These are phyloP conservation scores for Xylocampa areola DNA, from an alignment of 2,888 invertebrate species.

Conservation along the genomic window DNA sequence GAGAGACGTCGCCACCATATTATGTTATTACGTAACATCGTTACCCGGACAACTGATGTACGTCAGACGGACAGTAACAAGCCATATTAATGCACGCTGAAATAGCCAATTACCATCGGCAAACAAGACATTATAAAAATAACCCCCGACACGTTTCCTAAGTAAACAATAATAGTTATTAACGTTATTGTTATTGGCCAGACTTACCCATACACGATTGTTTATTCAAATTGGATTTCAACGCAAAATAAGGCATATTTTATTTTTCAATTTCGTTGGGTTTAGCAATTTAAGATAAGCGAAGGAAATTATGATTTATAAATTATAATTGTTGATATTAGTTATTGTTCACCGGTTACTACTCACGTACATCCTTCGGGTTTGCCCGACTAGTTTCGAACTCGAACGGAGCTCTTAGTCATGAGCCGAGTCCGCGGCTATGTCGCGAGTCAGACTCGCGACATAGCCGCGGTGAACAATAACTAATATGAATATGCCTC, in stretches of 20 bases:
- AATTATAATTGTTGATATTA: too few relatives aligned
- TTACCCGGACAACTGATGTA: constrained; percentile 33
- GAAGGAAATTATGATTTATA: too few relatives aligned
- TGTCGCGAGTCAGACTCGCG: too few relatives aligned
- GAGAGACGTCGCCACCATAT: constrained; percentile 25
- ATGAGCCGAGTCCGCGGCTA: too few relatives aligned
- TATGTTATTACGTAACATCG: constrained; percentile 44
- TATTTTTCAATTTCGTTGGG: neutral
- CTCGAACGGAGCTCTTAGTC: too few relatives aligned
- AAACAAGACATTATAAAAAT: constrained; percentile 47
- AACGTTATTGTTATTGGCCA: constrained; percentile 15
- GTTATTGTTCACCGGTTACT: too few relatives aligned
- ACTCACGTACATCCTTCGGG: too few relatives aligned
- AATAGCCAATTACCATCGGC: constrained; percentile 51
- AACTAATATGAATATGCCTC: too few relatives aligned
- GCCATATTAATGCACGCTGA: constrained; percentile 45
- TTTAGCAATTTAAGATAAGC: neutral
- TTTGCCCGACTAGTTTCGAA: too few relatives aligned
- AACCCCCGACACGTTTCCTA: constrained; percentile 18
- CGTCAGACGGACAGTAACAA: constrained; percentile 26
- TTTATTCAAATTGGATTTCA: constrained; percentile 8
- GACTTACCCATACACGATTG: constrained; percentile 1
- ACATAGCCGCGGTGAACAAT: too few relatives aligned
- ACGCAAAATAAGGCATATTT: neutral
- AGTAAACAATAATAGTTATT: constrained; percentile 38